Evolutionary conservation across 2,888 invertebrate species (phyloP).

Genomic region (Heliconius ethilla): DNA sequence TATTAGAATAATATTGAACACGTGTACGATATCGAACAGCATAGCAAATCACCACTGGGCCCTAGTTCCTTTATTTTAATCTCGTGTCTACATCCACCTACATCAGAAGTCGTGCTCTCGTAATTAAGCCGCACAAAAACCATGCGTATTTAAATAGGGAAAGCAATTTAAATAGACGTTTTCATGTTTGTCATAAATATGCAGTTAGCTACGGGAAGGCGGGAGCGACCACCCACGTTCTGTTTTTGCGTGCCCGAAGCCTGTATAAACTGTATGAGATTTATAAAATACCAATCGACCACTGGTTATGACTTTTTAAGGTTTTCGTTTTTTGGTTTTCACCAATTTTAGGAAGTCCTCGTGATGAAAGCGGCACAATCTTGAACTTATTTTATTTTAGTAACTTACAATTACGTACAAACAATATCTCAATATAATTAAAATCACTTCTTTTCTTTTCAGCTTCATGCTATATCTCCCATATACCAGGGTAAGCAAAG

Average conservation of each 20-base stretch:
- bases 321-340: neutral
- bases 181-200: conserved; percentile 45
- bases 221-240: conserved; percentile 66
- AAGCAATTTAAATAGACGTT: conserved; percentile 42
- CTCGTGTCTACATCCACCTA: neutral
- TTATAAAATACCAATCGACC: conserved; percentile 1
- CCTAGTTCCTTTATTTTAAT: neutral
- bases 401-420: no score
- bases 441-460: no score
- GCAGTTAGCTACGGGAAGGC: conserved; percentile 65
- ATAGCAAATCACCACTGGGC: neutral
- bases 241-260: conserved; percentile 51
- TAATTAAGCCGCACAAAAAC: conserved; percentile 42
- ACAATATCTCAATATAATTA: no score
- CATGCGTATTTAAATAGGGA: conserved; percentile 42
- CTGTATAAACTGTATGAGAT: conserved; percentile 17
- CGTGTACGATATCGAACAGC: neutral
- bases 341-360: neutral
- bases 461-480: no score
- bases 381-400: no score
- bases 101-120: conserved; percentile 19
- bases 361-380: neutral
- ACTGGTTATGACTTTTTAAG: neutral
- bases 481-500: no score
- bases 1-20: no score